Base-by-base conservation (phyloP, 2,113 vertebrate genomes). In the Cichladusa arquata region DNA sequence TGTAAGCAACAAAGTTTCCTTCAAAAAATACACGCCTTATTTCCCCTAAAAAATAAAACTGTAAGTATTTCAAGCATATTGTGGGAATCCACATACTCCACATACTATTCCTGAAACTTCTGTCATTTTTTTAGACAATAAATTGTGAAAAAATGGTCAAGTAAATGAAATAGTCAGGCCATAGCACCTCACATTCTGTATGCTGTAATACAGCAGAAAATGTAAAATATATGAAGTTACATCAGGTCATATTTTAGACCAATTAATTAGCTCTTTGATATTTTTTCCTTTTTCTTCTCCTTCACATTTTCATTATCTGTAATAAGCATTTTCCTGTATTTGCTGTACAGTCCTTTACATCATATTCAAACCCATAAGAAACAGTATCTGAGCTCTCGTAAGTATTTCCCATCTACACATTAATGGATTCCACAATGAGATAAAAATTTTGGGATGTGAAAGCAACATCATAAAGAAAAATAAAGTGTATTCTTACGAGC, bases 61-160 rank as follows among this genome's bases (percentile, higher is more conserved):
- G 76, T 15, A 88, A 94, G 56, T 66, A 92, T 88, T 96, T 92
- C 62, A 91, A 96, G 57, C 57, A 40, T 70, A 86, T 56, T 96
- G 79, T 87, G 82, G 90, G 86, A 97, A 93, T 51, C 91, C 94
- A 96, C 91, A 97, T 95, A 96, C 85, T 64, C 91, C 94, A 96
- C 92, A 97, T 95, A 96, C 85, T 64, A 66, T 73, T 97, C 71
- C 86, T 95, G 90, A 96, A 97, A 87, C 60, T 91, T 80, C 85
- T 88, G 24, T 78, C 67, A 97, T 93, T 95, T 96, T 97, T 97
- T 96, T 67, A 96, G 93, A 95, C 90, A 96, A 90, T 94, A 97
- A 96, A 97, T 92, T 85, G 53, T 94, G 78, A 94, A 88, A 72
- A 86, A 95, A 91, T 69, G 71, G n/a, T 47, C 83, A 80, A 67